Evolutionary conservation across 2,113 vertebrate species (phyloP), one percentile per base, ranked within the genome.

Genomic region (Narcine bancroftii): DNA sequence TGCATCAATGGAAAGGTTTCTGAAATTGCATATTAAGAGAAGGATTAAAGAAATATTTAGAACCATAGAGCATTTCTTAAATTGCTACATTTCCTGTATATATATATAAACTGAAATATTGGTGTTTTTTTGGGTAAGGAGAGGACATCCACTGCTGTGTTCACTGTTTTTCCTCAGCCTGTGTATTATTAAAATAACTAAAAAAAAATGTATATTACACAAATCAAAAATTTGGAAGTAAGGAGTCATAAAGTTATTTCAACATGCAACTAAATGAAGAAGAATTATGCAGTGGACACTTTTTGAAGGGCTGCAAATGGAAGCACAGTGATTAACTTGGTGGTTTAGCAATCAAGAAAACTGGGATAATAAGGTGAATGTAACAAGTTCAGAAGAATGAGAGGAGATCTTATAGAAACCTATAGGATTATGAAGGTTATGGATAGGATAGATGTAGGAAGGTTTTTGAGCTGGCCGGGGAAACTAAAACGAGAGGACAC

Each of bases 31-130:
- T 91, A 91, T 91, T 91, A 89, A 66, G 24, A 71, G 81, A 60
- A 53, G 81, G 89, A 91, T 65, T 91, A 91, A 36, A 91, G 89
- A 91, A 91, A 91, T 66, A 66, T 91, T 91, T 47, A 91, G 89
- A 91, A 33, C 42, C 89, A 63, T 60, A 87, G 81, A 87, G 36
- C 81, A 91, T 91, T 69, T 91, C 89, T 69, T 91, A 91, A 91
- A 91, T 91, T 69, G 42, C 89, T 91, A 15, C 21, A 87, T 91
- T 91, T 91, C 89, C 89, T 91, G 89, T 91, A 71, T 66, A 91
- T 91, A 71, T 66, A 91, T 69, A 91, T 69, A 69, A 91, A 87
- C 50, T 87, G 81, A 60, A 87, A 91, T 91, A 91, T 91, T 69
- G 13, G 21, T 69, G 39, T 91, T 91, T 91, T 66, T 33, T 63